Evolutionary conservation across 2,797 vertebrate genomes (phyloP).

Genomic region (Acipenser oxyrinchus): DNA sequence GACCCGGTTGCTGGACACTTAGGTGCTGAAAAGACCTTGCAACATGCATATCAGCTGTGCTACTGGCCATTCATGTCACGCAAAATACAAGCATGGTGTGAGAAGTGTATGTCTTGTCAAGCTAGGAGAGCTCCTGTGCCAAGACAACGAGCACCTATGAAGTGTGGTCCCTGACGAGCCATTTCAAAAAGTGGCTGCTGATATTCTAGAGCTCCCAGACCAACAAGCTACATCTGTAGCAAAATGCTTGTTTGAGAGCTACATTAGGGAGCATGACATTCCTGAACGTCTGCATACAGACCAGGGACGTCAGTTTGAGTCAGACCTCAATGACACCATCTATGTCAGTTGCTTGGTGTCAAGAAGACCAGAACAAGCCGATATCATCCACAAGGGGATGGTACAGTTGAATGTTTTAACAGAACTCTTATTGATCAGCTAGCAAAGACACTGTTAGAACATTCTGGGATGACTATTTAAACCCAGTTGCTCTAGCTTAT

Average conservation of each 20-base stretch:
- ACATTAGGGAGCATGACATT: constrained; percentile 21
- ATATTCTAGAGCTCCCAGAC: constrained; percentile 21
- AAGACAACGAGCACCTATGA: constrained; percentile 14
- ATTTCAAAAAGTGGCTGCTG: constrained; percentile 25
- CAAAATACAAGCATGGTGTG: constrained; percentile 23
- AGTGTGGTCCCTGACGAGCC: constrained; percentile 18
- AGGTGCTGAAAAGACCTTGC: constrained; percentile 18
- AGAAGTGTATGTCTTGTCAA: constrained; percentile 20
- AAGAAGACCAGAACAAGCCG: constrained; percentile 19
- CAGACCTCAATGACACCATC: constrained; percentile 13
- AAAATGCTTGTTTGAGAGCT: constrained; percentile 25
- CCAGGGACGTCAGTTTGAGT: constrained; percentile 23
- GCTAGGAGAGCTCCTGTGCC: constrained; percentile 11
- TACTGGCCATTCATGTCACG: constrained; percentile 28
- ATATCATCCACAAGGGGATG: constrained; percentile 20
- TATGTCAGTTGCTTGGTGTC: constrained; percentile 19
- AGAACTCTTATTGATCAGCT: constrained; percentile 22
- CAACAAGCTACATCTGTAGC: constrained; percentile 20
- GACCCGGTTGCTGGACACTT: constrained; percentile 18
- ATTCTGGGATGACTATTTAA: neutral
- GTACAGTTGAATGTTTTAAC: constrained; percentile 12
- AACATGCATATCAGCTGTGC: constrained; percentile 16
- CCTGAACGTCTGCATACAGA: constrained; percentile 21
- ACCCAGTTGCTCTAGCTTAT: no score
- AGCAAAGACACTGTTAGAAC: constrained; percentile 19